A percentile compares a stretch with the other conserved stretches of the same genome.
These are phyloP conservation scores for Drosophila parvula DNA, from an alignment of 1,140 invertebrate species.

Conservation along the genomic window DNA sequence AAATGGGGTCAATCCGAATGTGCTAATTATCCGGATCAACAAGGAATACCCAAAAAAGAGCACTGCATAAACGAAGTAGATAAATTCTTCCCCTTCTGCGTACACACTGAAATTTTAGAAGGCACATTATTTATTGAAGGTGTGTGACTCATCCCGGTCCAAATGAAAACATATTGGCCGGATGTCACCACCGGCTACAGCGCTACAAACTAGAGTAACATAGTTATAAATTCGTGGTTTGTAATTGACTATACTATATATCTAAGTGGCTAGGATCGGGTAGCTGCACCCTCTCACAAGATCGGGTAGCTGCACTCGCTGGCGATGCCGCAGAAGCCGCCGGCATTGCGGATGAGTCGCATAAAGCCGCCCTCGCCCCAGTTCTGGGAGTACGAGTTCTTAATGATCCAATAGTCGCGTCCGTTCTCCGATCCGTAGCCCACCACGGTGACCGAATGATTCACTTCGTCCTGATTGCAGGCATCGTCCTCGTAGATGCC, in stretches of 20 bases:
- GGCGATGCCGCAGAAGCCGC: conserved; percentile 89
- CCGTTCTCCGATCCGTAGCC: conserved; percentile 86
- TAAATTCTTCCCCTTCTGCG: no score
- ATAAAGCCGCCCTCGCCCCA: conserved; percentile 92
- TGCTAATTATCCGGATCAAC: background rate
- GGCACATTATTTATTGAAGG: conserved; percentile 22
- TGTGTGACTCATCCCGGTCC: conserved; percentile 1
- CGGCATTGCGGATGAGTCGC: conserved; percentile 87
- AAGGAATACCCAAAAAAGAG: no score
- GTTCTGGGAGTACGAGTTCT: conserved; percentile 89
- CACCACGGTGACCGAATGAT: conserved; percentile 87
- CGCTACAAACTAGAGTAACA: conserved; percentile 50
- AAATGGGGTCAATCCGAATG: background rate
- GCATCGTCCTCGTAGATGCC: conserved; percentile 87
- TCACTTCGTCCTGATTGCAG: conserved; percentile 84
- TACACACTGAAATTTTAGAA: background rate
- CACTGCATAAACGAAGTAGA: background rate
- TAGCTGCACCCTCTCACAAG: conserved; percentile 30
- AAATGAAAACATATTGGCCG: background rate
- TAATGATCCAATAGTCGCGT: conserved; percentile 91
- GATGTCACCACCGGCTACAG: background rate
- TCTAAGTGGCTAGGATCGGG: conserved; percentile 4
- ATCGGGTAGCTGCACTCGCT: conserved; percentile 82
- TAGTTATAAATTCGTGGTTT: conserved; percentile 61
- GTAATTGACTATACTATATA: conserved; percentile 46